These are phyloP conservation scores for Zygogramma bicolorata DNA, from an alignment of 2,888 invertebrate species.

Conservation along the genomic window DNA sequence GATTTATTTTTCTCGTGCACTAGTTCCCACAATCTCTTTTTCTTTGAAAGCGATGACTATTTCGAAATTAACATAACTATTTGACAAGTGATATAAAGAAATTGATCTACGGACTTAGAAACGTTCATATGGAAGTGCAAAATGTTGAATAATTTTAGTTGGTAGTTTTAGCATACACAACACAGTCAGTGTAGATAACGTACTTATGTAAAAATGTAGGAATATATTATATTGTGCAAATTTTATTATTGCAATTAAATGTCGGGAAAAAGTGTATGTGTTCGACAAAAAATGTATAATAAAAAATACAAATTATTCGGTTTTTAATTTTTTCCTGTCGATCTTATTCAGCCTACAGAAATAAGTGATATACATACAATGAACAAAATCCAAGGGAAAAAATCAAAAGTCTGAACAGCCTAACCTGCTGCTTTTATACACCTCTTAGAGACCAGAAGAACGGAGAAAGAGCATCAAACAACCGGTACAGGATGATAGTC, in stretches of 20 bases:
- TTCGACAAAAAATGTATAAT: constrained; percentile 61
- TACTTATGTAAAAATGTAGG: constrained; percentile 57
- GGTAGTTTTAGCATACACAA: constrained; percentile 42
- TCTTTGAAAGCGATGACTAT: no score
- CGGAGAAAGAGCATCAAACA: no score
- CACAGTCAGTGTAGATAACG: constrained; percentile 60
- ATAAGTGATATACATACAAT: no score
- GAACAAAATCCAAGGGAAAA: no score
- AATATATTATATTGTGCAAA: constrained; percentile 40
- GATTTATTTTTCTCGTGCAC: no score
- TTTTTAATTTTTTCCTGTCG: not conserved
- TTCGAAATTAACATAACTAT: no score
- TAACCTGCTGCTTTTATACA: no score
- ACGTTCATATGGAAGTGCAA: constrained; percentile 46
- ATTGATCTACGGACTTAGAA: constrained; percentile 43
- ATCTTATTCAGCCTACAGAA: no score
- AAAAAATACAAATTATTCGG: constrained; percentile 38
- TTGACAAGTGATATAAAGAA: not conserved
- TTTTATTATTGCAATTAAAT: constrained; percentile 59
- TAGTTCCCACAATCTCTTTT: no score
- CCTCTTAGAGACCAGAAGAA: no score
- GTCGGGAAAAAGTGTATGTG: constrained; percentile 56
- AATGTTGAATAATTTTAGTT: constrained; percentile 48
- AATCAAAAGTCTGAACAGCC: no score
- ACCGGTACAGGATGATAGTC: no score